These are phyloP conservation scores for Carcinoscorpius rotundicauda DNA, from an alignment of 1,140 invertebrate genomes.

Conservation along the genomic window DNA sequence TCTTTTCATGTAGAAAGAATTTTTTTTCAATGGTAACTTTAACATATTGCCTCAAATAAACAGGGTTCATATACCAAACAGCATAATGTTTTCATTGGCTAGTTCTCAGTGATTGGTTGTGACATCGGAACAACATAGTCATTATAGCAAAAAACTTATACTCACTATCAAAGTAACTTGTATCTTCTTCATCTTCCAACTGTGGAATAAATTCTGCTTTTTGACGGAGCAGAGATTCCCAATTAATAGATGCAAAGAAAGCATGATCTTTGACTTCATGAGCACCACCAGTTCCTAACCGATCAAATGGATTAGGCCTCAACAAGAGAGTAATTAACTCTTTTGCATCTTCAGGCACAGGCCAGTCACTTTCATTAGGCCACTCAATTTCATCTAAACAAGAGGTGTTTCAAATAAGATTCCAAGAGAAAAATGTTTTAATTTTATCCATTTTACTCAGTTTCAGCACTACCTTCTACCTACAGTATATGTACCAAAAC, in stretches of 20 bases:
- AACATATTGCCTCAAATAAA: too few species aligned
- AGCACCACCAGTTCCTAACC: conserved; percentile 82
- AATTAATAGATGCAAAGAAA: conserved; percentile 88
- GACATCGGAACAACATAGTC: too few species aligned
- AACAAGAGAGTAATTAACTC: conserved; percentile 82
- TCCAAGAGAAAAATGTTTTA: not conserved
- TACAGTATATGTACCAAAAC: too few species aligned
- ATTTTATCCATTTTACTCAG: too few species aligned
- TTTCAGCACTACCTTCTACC: too few species aligned
- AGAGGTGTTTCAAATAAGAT: not conserved
- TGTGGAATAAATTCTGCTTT: conserved; percentile 99
- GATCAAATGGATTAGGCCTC: conserved; percentile 82
- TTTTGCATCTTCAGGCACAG: conserved; percentile 78
- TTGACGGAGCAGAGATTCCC: conserved; percentile 87
- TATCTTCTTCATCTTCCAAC: conserved; percentile 93
- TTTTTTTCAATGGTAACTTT: too few species aligned
- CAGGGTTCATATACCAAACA: too few species aligned
- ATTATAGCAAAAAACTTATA: conserved; percentile 4
- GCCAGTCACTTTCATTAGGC: conserved; percentile 86
- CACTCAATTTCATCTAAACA: conserved; percentile 80
- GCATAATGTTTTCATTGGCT: too few species aligned
- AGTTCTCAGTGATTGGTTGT: too few species aligned
- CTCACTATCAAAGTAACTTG: conserved; percentile 96
- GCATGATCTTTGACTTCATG: conserved; percentile 93
- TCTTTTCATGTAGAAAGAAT: too few species aligned